A percentile compares a stretch with the other conserved stretches of the same genome.
phyloP scores from a whole-genome alignment of 1,140 invertebrate genomes.

The Drosophila seguyi region DNA sequence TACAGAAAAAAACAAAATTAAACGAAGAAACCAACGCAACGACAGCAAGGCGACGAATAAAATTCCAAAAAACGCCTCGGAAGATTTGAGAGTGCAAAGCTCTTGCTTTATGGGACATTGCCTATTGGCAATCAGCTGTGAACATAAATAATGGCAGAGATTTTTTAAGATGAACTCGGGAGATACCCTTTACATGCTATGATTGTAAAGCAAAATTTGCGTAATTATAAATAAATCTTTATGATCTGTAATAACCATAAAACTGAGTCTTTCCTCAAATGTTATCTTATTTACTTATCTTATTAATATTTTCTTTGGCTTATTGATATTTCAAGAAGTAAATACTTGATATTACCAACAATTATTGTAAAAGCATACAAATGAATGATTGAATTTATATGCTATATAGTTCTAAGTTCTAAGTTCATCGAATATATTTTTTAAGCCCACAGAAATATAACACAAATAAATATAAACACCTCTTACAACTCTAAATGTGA shows the following conservation, averaged over 20 bases:
- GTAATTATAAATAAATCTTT: too few species aligned
- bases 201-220: background rate
- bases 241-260: background rate
- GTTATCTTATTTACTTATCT: background rate
- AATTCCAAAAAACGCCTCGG: conserved; percentile 47
- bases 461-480: background rate
- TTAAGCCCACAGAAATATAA: background rate
- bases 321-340: background rate
- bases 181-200: conserved; percentile 3
- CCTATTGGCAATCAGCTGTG: conserved; percentile 50
- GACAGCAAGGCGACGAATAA: conserved; percentile 24
- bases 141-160: conserved; percentile 31
- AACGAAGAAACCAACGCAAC: conserved; percentile 15
- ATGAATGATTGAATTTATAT: background rate
- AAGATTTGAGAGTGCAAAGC: conserved; percentile 47
- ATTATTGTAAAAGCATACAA: background rate
- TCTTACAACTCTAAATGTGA: rapidly evolving
- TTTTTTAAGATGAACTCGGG: background rate
- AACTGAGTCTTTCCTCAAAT: background rate
- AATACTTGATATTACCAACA: background rate
- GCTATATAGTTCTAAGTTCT: too few species aligned
- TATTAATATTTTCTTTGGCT: background rate
- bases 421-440: background rate
- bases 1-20: conserved; percentile 29
- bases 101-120: conserved; percentile 46